Evolutionary conservation across 2,113 vertebrate species (phyloP).

Genomic region (Perognathus longimembris): DNA sequence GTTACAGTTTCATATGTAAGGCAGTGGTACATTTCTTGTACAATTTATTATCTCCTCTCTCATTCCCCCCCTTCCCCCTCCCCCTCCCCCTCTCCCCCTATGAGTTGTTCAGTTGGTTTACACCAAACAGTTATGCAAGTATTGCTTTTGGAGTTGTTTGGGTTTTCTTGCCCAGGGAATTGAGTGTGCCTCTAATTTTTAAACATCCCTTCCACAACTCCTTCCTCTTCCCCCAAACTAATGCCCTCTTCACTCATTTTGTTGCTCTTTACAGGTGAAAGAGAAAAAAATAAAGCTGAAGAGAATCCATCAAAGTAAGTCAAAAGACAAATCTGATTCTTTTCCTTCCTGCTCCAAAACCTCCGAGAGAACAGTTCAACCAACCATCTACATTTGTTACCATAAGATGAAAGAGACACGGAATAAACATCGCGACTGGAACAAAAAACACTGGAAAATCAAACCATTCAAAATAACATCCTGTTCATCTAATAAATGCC

Average conservation of each 20-base stretch:
- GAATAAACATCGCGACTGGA: not conserved
- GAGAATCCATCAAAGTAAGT: not conserved
- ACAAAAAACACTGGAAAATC: not conserved
- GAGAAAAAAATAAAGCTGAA: not conserved
- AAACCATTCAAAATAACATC: not conserved
- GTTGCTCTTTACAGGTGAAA: not conserved
- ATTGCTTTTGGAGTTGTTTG: no score
- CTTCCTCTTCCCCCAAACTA: not conserved
- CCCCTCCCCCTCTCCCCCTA: no score
- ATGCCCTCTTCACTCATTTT: not conserved
- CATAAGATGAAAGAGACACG: not conserved
- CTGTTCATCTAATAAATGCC: slow-evolving; percentile 40
- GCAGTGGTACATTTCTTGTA: no score
- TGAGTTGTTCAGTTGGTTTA: no score
- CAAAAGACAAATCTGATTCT: not conserved
- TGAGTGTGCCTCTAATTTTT: not conserved
- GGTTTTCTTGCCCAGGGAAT: slow-evolving; percentile 6
- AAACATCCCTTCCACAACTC: not conserved
- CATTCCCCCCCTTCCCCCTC: no score
- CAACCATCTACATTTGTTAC: slow-evolving; percentile 49
- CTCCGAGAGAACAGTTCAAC: not conserved
- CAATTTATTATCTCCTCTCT: no score
- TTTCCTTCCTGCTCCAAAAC: not conserved
- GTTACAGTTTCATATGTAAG: no score
- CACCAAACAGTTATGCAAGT: no score